These are phyloP conservation scores for Hydrotaea cyrtoneurina DNA, from an alignment of 2,888 invertebrate species.

Conservation along the genomic window DNA sequence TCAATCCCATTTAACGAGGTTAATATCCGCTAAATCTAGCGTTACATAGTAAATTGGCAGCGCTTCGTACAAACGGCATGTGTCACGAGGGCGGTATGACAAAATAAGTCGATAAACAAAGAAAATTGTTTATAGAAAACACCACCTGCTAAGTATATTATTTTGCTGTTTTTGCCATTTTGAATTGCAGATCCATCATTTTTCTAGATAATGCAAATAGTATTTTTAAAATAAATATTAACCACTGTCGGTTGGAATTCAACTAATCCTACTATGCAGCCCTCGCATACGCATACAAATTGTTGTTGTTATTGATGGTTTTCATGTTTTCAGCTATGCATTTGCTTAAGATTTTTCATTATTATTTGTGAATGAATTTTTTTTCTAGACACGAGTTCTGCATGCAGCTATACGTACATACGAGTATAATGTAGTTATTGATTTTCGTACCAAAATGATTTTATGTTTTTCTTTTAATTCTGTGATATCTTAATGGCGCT, in stretches of 20 bases:
- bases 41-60: background rate
- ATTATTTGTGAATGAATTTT: slow-evolving; percentile 22
- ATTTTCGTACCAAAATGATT: background rate
- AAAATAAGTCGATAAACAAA: background rate
- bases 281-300: too few relatives aligned
- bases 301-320: background rate
- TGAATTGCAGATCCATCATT: background rate
- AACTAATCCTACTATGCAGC: background rate
- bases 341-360: background rate
- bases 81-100: background rate
- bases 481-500: slow-evolving; percentile 2
- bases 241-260: background rate
- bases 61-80: background rate
- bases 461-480: background rate
- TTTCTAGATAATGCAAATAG: background rate
- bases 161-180: too few relatives aligned
- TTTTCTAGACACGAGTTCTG: too few relatives aligned
- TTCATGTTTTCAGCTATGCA: background rate
- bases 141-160: too few relatives aligned
- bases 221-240: background rate
- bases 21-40: background rate
- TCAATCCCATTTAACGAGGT: background rate
- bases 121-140: too few relatives aligned
- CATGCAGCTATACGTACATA: too few relatives aligned
- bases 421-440: slow-evolving; percentile 26